These are phyloP conservation scores for Neocrepidodera transversa DNA, from an alignment of 2,888 invertebrate species.

Conservation along the genomic window DNA sequence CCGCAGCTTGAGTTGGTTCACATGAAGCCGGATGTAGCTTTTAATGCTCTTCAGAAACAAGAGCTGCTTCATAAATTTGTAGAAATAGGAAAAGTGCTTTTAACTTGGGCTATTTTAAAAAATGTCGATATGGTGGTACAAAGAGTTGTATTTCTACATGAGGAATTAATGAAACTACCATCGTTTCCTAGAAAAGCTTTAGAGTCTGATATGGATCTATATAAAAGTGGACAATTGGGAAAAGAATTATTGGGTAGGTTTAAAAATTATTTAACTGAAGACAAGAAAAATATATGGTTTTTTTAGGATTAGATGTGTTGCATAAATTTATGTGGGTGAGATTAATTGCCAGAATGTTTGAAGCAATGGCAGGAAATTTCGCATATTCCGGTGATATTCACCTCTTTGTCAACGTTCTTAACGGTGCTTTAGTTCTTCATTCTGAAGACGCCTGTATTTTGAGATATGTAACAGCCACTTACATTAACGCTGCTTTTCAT, in stretches of 20 bases:
- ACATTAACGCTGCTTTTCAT: slow-evolving; percentile 96
- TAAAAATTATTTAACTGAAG: too few relatives aligned
- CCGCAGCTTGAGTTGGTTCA: slow-evolving; percentile 94
- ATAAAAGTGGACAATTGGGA: slow-evolving; percentile 81
- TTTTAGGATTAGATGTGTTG: slow-evolving; percentile 86
- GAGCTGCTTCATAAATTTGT: slow-evolving; percentile 93
- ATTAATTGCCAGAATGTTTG: slow-evolving; percentile 94
- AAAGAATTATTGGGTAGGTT: slow-evolving; percentile 12
- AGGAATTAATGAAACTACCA: slow-evolving; percentile 97
- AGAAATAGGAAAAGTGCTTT: slow-evolving; percentile 93
- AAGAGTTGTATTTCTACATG: slow-evolving; percentile 96
- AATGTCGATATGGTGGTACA: slow-evolving; percentile 96
- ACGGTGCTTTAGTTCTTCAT: slow-evolving; percentile 95
- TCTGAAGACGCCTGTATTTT: slow-evolving; percentile 96
- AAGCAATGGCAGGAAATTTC: slow-evolving; percentile 97
- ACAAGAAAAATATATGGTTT: background rate
- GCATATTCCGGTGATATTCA: slow-evolving; percentile 97
- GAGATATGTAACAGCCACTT: slow-evolving; percentile 94
- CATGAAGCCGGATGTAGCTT: slow-evolving; percentile 92
- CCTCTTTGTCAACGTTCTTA: slow-evolving; percentile 95
- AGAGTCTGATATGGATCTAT: slow-evolving; percentile 93
- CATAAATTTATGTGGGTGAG: slow-evolving; percentile 99
- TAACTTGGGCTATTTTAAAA: slow-evolving; percentile 91
- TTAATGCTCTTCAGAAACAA: slow-evolving; percentile 86
- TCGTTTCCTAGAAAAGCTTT: slow-evolving; percentile 98